Evolutionary conservation across 2,797 vertebrate species (phyloP).

Genomic region (Bradypus variegatus): DNA sequence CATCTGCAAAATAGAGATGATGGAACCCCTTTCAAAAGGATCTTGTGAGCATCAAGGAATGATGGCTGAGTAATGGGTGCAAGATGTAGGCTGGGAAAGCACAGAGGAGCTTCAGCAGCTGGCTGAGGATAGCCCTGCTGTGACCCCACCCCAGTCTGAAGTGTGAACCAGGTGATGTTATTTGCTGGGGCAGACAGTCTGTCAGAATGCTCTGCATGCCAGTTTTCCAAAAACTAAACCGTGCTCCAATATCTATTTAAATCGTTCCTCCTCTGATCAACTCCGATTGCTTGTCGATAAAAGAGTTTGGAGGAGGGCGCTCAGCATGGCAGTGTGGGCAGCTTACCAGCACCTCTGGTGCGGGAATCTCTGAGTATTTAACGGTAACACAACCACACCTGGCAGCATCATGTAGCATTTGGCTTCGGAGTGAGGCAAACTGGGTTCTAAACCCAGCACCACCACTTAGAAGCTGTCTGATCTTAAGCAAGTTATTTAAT

Average conservation of each 20-base stretch:
- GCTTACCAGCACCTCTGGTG: neutral
- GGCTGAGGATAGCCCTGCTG: neutral
- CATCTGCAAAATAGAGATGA: neutral
- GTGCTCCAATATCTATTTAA: neutral
- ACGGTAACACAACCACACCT: neutral
- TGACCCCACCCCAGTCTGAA: neutral
- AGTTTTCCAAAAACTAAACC: neutral
- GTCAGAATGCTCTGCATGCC: neutral
- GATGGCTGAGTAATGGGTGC: neutral
- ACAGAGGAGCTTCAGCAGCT: too few relatives aligned
- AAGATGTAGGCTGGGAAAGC: neutral
- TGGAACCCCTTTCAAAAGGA: neutral
- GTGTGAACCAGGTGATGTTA: neutral
- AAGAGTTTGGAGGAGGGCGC: neutral
- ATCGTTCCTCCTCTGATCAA: neutral
- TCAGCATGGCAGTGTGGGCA: neutral
- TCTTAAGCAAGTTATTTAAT: neutral
- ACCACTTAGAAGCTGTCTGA: neutral
- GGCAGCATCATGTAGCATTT: neutral
- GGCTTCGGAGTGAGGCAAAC: neutral
- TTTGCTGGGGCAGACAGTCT: neutral
- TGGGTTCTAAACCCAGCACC: neutral
- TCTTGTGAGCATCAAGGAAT: neutral
- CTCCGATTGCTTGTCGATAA: neutral
- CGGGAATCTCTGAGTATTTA: neutral